Percentiles rank a stretch among this genome's conserved stretches.
Evolutionary conservation across 2,888 invertebrate genomes (phyloP).

Genomic region (Alsophila aescularia): DNA sequence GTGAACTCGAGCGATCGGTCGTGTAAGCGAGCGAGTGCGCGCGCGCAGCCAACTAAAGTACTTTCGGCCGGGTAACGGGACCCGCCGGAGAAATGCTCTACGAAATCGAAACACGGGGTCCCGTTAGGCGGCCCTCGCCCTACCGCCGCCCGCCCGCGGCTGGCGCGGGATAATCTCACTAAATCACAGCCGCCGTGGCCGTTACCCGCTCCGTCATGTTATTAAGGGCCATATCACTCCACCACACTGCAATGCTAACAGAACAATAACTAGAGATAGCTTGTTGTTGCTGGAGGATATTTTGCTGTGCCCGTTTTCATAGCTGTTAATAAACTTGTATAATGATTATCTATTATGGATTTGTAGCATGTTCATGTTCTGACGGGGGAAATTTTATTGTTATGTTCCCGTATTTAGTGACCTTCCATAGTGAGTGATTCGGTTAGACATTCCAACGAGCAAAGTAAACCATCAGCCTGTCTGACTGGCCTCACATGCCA

Average conservation of each 20-base stretch:
- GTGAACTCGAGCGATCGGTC: constrained; percentile 73
- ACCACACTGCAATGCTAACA: constrained; percentile 16
- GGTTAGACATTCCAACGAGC: too few species aligned
- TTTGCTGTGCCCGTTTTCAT: background rate
- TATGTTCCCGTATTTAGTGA: too few species aligned
- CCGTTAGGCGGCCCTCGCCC: constrained; percentile 81
- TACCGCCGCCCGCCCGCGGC: constrained; percentile 39
- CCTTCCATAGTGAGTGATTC: too few species aligned
- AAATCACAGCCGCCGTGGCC: constrained; percentile 58
- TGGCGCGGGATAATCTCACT: constrained; percentile 69
- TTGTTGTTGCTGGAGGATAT: background rate
- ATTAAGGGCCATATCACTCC: constrained; percentile 39
- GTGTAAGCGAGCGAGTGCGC: constrained; percentile 48
- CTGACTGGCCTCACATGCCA: too few species aligned
- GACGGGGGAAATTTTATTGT: too few species aligned
- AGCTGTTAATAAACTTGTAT: too few species aligned
- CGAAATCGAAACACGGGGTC: constrained; percentile 84
- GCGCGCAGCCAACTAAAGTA: constrained; percentile 76
- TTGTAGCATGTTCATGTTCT: too few species aligned
- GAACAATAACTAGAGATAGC: constrained; percentile 10
- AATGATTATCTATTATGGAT: too few species aligned
- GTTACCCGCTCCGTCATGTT: constrained; percentile 53
- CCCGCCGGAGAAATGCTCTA: constrained; percentile 82
- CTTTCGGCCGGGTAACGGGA: constrained; percentile 84
- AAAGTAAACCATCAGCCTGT: too few species aligned